Conservation (phyloP, 1,140 invertebrate species). For the Muscidifurax raptorellus region DNA sequence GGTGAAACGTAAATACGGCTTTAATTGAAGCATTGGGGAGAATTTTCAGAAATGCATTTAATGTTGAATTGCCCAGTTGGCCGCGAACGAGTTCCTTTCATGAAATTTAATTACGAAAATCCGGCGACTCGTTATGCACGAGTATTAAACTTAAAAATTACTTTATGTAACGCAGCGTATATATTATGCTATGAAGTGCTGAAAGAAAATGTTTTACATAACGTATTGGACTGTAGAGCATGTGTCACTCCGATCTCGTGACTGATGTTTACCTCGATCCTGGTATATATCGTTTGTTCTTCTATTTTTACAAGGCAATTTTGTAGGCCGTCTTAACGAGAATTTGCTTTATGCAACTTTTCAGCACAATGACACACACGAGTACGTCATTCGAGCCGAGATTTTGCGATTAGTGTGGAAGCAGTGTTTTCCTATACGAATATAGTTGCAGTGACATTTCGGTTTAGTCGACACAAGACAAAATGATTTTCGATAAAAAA, state of each 20-base stretch:
- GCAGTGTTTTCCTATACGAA: not conserved
- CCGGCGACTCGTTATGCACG: too few relatives aligned
- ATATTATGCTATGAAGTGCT: too few relatives aligned
- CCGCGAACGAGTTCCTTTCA: too few relatives aligned
- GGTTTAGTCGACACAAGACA: too few relatives aligned
- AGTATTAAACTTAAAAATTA: too few relatives aligned
- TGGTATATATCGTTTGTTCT: not conserved
- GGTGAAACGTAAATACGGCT: not conserved
- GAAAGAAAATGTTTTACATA: not conserved
- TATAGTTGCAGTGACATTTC: too few relatives aligned
- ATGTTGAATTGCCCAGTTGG: too few relatives aligned
- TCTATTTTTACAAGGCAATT: constrained; percentile 37
- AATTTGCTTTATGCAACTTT: constrained; percentile 23
- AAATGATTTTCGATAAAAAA: too few relatives aligned
- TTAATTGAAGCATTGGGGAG: not conserved
- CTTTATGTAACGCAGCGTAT: too few relatives aligned
- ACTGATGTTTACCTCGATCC: not conserved
- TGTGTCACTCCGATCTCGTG: not conserved
- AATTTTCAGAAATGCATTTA: too few relatives aligned
- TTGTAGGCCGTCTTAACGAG: not conserved
- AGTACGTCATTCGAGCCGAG: not conserved
- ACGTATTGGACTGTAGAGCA: not conserved
- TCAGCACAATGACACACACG: not conserved
- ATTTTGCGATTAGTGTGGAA: not conserved
- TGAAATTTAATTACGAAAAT: too few relatives aligned